These are phyloP conservation scores for Liposcelis brunnea DNA, from an alignment of 2,888 invertebrate species.

Conservation along the genomic window DNA sequence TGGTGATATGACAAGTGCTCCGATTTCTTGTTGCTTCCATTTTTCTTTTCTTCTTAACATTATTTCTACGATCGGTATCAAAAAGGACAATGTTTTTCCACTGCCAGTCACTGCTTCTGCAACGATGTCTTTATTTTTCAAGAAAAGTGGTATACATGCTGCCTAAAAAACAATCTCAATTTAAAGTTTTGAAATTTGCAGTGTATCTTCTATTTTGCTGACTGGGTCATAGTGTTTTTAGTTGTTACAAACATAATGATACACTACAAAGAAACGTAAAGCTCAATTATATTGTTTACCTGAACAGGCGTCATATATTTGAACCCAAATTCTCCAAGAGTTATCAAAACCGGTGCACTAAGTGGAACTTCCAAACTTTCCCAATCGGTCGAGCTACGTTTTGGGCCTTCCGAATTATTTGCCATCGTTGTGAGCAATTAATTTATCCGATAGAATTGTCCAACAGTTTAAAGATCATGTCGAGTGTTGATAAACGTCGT, in stretches of 20 bases:
- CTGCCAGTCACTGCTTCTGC: slow-evolving; percentile 98
- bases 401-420: no score
- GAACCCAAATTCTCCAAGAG: slow-evolving; percentile 34
- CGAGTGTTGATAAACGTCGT: no score
- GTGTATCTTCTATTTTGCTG: neutral
- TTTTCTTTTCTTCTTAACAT: slow-evolving; percentile 42
- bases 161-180: no score
- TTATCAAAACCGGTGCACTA: slow-evolving; percentile 28
- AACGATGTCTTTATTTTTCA: slow-evolving; percentile 88
- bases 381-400: no score
- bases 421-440: no score
- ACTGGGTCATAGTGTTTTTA: neutral
- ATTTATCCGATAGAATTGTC: no score
- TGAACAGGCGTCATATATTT: slow-evolving; percentile 41
- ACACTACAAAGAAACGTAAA: slow-evolving; percentile 9
- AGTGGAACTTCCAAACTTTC: slow-evolving; percentile 28
- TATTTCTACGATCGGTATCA: slow-evolving; percentile 82
- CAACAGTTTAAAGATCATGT: no score
- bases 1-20: slow-evolving; percentile 82
- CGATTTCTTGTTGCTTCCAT: slow-evolving; percentile 58
- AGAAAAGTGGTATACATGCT: slow-evolving; percentile 35
- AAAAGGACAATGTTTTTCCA: slow-evolving; percentile 92
- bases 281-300: slow-evolving; percentile 20
- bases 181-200: neutral
- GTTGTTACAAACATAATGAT: no score